Conservation (phyloP, 2,888 invertebrate genomes). For the Calameuta pallipes region DNA sequence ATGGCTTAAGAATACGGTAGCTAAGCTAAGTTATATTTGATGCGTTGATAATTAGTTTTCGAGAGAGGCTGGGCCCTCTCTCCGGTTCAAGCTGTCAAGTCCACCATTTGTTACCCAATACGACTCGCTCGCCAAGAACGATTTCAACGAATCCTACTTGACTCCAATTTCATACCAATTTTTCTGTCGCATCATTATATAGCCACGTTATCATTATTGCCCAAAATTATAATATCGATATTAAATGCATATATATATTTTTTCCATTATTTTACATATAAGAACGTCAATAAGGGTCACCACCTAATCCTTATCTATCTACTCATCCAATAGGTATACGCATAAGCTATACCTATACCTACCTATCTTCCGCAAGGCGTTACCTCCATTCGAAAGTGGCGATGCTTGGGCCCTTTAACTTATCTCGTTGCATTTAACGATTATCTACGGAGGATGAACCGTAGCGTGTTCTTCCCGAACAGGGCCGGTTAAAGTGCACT, state of each 20-base stretch:
- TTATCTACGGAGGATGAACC: constrained; percentile 13
- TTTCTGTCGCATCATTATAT: no score
- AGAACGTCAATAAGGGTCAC: no score
- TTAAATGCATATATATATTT: no score
- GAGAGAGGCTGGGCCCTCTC: constrained; percentile 37
- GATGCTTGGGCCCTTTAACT: constrained; percentile 6
- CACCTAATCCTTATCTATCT: no score
- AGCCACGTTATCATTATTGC: no score
- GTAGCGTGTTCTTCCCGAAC: background rate
- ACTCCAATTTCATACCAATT: no score
- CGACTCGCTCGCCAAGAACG: constrained; percentile 2
- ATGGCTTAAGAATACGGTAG: constrained; percentile 58
- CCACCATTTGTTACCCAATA: constrained; percentile 50
- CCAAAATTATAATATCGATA: no score
- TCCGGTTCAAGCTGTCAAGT: constrained; percentile 43
- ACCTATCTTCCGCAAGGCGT: constrained; percentile 7
- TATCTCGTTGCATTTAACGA: constrained; percentile 13
- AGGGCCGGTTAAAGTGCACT: constrained; percentile 5
- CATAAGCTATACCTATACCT: no score
- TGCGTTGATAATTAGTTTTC: constrained; percentile 64
- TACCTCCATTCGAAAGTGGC: constrained; percentile 20
- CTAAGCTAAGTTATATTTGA: constrained; percentile 61
- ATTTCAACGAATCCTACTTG: background rate
- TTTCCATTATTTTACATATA: no score
- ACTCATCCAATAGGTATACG: no score